phyloP scores from a whole-genome alignment of 2,797 vertebrate genomes.

The Peromyscus eremicus region DNA sequence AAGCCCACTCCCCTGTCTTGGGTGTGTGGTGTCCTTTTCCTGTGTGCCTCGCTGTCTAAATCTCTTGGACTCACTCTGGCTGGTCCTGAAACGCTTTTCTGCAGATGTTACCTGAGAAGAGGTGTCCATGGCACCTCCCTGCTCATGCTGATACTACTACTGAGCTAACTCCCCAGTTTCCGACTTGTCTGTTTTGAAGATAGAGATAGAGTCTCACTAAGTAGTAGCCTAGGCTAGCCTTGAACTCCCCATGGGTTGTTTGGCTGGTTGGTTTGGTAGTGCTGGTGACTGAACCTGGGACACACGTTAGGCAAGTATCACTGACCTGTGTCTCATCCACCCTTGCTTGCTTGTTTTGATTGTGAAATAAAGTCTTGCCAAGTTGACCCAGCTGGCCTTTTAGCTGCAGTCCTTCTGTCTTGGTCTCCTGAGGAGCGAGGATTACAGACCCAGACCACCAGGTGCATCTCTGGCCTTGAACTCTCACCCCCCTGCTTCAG shows the following conservation, averaged over 20 bases:
- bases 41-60: neutral
- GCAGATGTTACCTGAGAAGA: neutral
- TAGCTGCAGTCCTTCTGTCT: neutral
- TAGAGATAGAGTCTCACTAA: neutral
- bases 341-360: neutral
- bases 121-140: neutral
- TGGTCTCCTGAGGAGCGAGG: neutral
- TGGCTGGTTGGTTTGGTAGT: neutral
- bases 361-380: neutral
- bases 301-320: neutral
- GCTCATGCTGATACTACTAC: no score
- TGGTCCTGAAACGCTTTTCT: neutral
- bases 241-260: neutral
- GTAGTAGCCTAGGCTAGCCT: neutral
- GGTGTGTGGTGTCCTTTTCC: neutral
- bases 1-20: neutral
- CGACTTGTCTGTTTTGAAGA: neutral
- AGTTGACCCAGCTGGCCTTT: neutral
- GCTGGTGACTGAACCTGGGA: neutral
- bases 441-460: neutral
- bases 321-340: neutral
- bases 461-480: neutral
- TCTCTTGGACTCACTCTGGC: neutral
- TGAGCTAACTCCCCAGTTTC: neutral
- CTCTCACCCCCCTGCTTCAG: no score